A percentile compares a stretch with the other conserved stretches of the same genome.
Evolutionary conservation across 1,140 invertebrate species (phyloP).

Genomic region (Drosophila guanche): DNA sequence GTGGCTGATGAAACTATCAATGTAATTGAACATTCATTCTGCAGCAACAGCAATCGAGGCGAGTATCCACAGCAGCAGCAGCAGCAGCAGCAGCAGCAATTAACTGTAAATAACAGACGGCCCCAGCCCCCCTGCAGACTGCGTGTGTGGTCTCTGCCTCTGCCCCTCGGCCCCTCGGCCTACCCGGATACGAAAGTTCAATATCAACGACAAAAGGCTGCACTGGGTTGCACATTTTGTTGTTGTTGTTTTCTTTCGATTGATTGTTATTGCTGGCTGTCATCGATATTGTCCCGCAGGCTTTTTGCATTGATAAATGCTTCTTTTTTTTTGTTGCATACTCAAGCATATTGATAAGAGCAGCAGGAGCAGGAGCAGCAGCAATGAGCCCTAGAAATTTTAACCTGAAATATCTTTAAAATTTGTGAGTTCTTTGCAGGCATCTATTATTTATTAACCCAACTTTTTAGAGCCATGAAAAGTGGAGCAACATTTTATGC

Average conservation of each 20-base stretch:
- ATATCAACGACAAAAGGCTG: slow-evolving; percentile 50
- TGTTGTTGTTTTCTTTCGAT: slow-evolving; percentile 34
- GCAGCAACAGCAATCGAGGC: slow-evolving; percentile 11
- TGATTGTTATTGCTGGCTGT: slow-evolving; percentile 47
- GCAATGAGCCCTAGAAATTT: too few species aligned
- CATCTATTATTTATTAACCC: neutral
- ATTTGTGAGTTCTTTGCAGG: too few species aligned
- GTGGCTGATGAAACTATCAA: slow-evolving; percentile 68
- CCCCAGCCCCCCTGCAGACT: slow-evolving; percentile 35
- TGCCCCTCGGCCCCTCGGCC: too few species aligned
- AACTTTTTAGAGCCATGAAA: slow-evolving; percentile 8
- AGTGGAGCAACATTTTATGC: slow-evolving; percentile 50
- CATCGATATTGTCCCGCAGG: slow-evolving; percentile 51
- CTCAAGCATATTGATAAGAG: slow-evolving; percentile 34
- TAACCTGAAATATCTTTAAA: too few species aligned
- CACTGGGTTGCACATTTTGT: slow-evolving; percentile 30
- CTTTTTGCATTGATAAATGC: slow-evolving; percentile 65
- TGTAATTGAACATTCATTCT: slow-evolving; percentile 69
- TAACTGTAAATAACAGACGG: slow-evolving; percentile 74
- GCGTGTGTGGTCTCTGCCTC: slow-evolving; percentile 58
- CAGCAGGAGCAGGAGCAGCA: too few species aligned
- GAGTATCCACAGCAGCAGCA: slow-evolving; percentile 10
- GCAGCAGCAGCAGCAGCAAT: slow-evolving; percentile 50
- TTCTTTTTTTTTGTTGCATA: slow-evolving; percentile 35
- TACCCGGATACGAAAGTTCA: slow-evolving; percentile 10